These are phyloP conservation scores for Megaustenia siamemsis DNA, from an alignment of 2,888 invertebrate genomes.

Conservation along the genomic window DNA sequence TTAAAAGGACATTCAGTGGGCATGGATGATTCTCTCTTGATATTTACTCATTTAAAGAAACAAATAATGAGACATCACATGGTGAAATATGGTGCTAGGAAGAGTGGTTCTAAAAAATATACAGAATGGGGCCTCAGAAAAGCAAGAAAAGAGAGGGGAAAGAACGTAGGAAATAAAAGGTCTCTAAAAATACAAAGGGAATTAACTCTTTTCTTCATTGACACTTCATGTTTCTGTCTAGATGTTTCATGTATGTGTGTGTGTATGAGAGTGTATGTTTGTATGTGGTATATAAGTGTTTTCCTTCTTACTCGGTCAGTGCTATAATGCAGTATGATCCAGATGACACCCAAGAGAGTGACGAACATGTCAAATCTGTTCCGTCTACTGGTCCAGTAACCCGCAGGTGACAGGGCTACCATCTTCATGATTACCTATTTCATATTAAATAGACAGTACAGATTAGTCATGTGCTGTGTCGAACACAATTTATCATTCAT, in stretches of 20 bases:
- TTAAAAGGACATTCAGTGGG: too few species aligned
- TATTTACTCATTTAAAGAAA: too few species aligned
- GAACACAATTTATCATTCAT: not conserved
- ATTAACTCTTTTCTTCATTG: too few species aligned
- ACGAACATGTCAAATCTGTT: conserved; percentile 98
- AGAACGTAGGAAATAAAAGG: too few species aligned
- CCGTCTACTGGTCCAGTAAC: conserved; percentile 98
- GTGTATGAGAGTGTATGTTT: not conserved
- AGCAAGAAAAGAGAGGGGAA: too few species aligned
- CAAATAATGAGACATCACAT: too few species aligned
- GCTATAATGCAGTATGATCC: conserved; percentile 96
- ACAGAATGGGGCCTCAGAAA: too few species aligned
- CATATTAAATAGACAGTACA: not conserved
- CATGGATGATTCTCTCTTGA: too few species aligned
- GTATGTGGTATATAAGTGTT: not conserved
- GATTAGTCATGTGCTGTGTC: not conserved
- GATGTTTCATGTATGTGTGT: not conserved
- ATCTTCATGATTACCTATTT: conserved; percentile 93
- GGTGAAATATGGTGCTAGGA: too few species aligned
- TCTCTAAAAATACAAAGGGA: too few species aligned
- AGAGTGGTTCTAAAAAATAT: too few species aligned
- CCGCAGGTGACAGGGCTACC: conserved; percentile 97
- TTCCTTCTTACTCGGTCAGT: conserved; percentile 79
- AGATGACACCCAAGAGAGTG: conserved; percentile 96
- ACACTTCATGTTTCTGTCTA: too few species aligned